A percentile compares a stretch with the other conserved stretches of the same genome.
These are phyloP conservation scores for Lithophane semibrunnea DNA, from an alignment of 2,888 invertebrate species.

Conservation along the genomic window DNA sequence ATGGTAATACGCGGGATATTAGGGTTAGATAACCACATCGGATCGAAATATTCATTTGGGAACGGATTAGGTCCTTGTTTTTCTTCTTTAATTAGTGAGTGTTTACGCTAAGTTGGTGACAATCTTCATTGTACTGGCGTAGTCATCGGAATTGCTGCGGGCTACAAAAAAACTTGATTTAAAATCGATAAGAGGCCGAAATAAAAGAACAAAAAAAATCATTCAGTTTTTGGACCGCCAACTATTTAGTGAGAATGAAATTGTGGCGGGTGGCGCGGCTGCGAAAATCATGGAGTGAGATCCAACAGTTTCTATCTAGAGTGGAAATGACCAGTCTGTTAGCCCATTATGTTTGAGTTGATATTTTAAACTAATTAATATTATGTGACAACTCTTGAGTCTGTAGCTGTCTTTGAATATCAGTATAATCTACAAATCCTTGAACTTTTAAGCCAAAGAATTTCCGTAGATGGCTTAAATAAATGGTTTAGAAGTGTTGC, in stretches of 20 bases:
- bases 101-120: background rate
- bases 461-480: constrained; percentile 33
- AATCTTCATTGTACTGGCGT: background rate
- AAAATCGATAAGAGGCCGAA: background rate
- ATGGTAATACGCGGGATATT: constrained; percentile 55
- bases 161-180: background rate
- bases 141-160: background rate
- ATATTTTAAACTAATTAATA: background rate
- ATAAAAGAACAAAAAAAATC: constrained; percentile 9
- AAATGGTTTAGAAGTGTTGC: constrained; percentile 23
- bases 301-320: constrained; percentile 18
- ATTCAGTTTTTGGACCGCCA: background rate
- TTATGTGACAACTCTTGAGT: constrained; percentile 12
- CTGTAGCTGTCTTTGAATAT: background rate
- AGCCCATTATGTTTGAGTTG: background rate
- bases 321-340: constrained; percentile 1
- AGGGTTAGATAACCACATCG: constrained; percentile 43
- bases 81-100: background rate
- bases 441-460: constrained; percentile 19
- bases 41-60: constrained; percentile 49
- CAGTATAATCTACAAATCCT: constrained; percentile 6
- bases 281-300: constrained; percentile 25
- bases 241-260: constrained; percentile 42
- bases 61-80: constrained; percentile 5
- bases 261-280: background rate